Evolutionary conservation across 1,140 invertebrate genomes (phyloP).

Genomic region (Probaryconus sp.): DNA sequence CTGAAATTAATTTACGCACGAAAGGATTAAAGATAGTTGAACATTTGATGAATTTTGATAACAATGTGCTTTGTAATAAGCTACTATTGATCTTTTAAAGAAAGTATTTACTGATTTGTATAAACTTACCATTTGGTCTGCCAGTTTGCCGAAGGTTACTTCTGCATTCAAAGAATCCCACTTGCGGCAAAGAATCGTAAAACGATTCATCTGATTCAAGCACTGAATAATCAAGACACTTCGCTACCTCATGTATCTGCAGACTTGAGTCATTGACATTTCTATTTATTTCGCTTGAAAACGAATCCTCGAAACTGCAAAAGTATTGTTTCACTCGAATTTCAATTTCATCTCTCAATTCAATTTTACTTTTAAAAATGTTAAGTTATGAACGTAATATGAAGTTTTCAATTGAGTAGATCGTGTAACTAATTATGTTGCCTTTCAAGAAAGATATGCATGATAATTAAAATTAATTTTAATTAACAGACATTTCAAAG

Average conservation of each 20-base stretch:
- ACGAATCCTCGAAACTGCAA: slow-evolving; percentile 2
- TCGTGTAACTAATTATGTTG: no score
- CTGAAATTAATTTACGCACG: no score
- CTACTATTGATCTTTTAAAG: no score
- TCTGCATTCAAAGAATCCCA: slow-evolving; percentile 9
- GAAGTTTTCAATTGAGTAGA: no score
- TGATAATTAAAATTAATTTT: background rate
- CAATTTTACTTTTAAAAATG: no score
- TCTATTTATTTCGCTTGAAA: background rate
- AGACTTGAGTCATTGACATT: slow-evolving; percentile 1
- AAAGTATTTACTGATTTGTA: background rate
- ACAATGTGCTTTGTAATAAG: no score
- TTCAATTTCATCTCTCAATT: background rate
- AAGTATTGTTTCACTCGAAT: background rate
- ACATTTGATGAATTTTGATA: no score
- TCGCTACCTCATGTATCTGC: slow-evolving; percentile 27
- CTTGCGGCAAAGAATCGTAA: slow-evolving; percentile 9
- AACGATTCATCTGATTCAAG: slow-evolving; percentile 30
- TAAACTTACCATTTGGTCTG: slow-evolving; percentile 17
- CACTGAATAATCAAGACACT: slow-evolving; percentile 58
- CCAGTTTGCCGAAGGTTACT: slow-evolving; percentile 36
- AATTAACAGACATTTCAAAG: background rate
- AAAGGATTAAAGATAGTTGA: no score
- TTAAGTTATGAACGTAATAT: no score
- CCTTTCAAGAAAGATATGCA: no score